Evolutionary conservation across 2,888 invertebrate species (phyloP), one percentile per base, ranked within the genome.

Genomic region (Cetonia aurata): DNA sequence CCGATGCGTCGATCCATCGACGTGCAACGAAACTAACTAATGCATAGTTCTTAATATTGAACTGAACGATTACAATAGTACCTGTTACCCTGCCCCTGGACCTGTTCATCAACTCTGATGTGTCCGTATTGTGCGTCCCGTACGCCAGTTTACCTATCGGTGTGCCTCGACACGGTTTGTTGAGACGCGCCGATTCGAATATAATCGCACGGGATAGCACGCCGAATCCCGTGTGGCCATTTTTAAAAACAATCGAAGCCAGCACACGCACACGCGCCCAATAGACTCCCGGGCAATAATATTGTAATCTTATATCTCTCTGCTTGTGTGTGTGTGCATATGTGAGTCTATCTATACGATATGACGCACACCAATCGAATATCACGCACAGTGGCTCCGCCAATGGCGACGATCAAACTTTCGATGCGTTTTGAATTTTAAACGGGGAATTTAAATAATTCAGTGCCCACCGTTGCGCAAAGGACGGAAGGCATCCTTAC

Each of bases 11-110:
- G 12, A 48, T 48, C 25, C 57, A 37, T 15, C 57, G 57, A 57
- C 37, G 37, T 37, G 37, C 52, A 25, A 52, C 52, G 25, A 52
- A 37, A 60, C 52, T 69, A 55, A 71, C 71, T 71, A 71, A 71
- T 69, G 68, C 69, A 60, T 69, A 69, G 69, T 68, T 59, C 70
- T 67, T 67, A 67, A 70, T 82, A 82, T 83, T 81, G 81, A 37
- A 10, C 37, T 37, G 37, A 83, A 81, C 80, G 81, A 82, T 82
- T 81, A 84, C 83, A 84, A 83, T 84, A 83, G 82, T 83, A 84
- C 83, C 83, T 83, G 83, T 84, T 83, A 82, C 80, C 79, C 82
- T 73, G 57, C 66, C 53, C 69, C 81, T 37, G 37, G 83, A 84
- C 84, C 83, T 83, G 84, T 84, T 84, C 82, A 81, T 83, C 83